Evolutionary conservation across 2,888 invertebrate species (phyloP).

Genomic region (Salpingus planirostris): DNA sequence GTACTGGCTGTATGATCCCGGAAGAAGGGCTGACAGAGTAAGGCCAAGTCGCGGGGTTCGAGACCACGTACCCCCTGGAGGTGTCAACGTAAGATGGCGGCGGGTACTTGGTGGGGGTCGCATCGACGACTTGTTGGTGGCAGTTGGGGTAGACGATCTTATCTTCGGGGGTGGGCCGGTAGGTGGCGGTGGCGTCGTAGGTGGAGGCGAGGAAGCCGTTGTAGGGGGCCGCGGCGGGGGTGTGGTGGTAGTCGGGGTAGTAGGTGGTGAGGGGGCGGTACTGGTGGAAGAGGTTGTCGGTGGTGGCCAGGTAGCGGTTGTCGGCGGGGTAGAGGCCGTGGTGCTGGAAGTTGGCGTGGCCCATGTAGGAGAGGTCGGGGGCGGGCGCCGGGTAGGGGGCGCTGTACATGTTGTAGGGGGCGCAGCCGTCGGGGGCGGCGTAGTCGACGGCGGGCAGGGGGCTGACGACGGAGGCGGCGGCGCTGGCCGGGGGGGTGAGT

Average conservation of each 20-base stretch:
- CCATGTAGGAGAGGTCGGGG: slow-evolving; percentile 56
- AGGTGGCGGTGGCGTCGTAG: slow-evolving; percentile 44
- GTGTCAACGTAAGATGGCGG: slow-evolving; percentile 52
- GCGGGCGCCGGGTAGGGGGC: slow-evolving; percentile 66
- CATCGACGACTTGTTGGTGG: slow-evolving; percentile 50
- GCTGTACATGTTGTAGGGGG: slow-evolving; percentile 65
- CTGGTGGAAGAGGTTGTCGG: slow-evolving; percentile 83
- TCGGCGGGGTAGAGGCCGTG: slow-evolving; percentile 51
- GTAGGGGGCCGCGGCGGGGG: slow-evolving; percentile 55
- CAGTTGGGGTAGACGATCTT: slow-evolving; percentile 56
- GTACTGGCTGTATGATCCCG: slow-evolving; percentile 43
- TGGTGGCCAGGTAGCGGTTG: slow-evolving; percentile 58
- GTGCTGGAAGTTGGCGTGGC: slow-evolving; percentile 62
- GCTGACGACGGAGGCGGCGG: slow-evolving; percentile 46
- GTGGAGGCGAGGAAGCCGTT: slow-evolving; percentile 71
- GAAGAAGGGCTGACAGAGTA: slow-evolving; percentile 44
- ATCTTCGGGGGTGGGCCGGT: slow-evolving; percentile 41
- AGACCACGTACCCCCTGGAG: slow-evolving; percentile 47
- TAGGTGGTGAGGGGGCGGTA: slow-evolving; percentile 81
- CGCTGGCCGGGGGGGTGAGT: slow-evolving; percentile 42
- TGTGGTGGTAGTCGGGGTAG: slow-evolving; percentile 68
- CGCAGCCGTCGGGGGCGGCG: slow-evolving; percentile 52
- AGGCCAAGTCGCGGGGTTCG: slow-evolving; percentile 41
- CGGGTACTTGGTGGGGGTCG: slow-evolving; percentile 48
- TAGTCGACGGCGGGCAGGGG: slow-evolving; percentile 59